Evolutionary conservation across 2,797 vertebrate genomes (phyloP), one percentile per base, ranked within the genome.

Genomic region (Lycodopsis pacificus): DNA sequence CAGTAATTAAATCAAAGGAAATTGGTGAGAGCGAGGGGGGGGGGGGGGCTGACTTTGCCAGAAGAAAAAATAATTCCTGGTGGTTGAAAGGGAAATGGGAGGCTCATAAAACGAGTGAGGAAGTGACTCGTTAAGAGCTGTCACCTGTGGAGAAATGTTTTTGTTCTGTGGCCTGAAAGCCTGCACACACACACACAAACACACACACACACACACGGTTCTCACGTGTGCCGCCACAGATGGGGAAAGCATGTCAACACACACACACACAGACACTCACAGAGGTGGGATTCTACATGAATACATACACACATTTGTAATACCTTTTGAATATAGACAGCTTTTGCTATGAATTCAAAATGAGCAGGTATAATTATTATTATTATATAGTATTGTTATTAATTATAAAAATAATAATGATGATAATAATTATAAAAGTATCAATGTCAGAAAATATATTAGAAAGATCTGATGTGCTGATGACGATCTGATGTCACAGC

Each of bases 1-100:
- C 94, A 87, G 95, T 96, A 95, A 95, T 97, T 96, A 96, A 95
- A 95, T 94, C 83, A 95, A 93, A 93, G 91, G 89, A 88, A 89
- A 86, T 84, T 83, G 86, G 86, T 86, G 75, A 80, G 81, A 76
- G 64, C 53, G 58, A 56, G 46, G 5, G 58, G 11, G 22, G 49
- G 49, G 17, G 27, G 30, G 38, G 17, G 8, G 15, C 34, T 36
- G n/a, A 4, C 49, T 11, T 22, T 51, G 49, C n/a, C 49, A 53
- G 49, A 25, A 25, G n/a, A 22, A 53, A 25, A 59, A 69, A 71
- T 73, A 67, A 71, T 14, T 56, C 73, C 57, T 69, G 75, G 67
- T 72, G 79, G 63, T 86, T 92, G 78, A 89, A 90, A 87, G 88
- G 84, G 91, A 92, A 91, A 88, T 73, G 82, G 80, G 80, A 76